A percentile compares a stretch with the other conserved stretches of the same genome.
These are phyloP conservation scores for Beroe ovata DNA, from an alignment of 37 sponge, comb jelly and placozoan species.

Conservation along the genomic window DNA sequence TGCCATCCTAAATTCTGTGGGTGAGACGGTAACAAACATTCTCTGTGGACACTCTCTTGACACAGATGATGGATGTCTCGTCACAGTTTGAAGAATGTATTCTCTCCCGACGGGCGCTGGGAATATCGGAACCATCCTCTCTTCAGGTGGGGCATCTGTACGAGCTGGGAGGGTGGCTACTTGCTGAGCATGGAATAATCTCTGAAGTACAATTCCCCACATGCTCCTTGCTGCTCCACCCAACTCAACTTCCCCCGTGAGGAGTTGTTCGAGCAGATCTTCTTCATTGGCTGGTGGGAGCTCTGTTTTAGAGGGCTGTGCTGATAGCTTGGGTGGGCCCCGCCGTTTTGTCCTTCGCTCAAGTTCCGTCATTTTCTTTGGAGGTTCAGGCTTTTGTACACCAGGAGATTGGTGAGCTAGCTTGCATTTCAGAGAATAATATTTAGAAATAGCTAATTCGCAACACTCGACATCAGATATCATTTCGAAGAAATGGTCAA, in stretches of 20 bases:
- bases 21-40: slow-evolving; percentile 33
- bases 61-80: not conserved
- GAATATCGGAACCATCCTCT: slow-evolving; percentile 16
- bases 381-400: not conserved
- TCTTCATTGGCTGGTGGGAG: not conserved
- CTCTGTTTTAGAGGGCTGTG: not conserved
- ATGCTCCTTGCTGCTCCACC: not conserved
- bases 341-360: slow-evolving; percentile 9
- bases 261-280: slow-evolving; percentile 8
- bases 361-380: slow-evolving; percentile 8
- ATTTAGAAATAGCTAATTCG: slow-evolving; percentile 3
- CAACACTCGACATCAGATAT: not conserved
- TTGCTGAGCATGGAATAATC: slow-evolving; percentile 55
- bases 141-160: not conserved
- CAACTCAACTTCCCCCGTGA: not conserved
- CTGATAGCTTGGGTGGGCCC: slow-evolving; percentile 21
- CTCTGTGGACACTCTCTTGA: slow-evolving; percentile 41
- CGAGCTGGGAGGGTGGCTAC: not conserved
- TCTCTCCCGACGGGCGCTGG: slow-evolving; percentile 46
- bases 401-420: not conserved
- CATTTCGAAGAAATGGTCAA: not conserved
- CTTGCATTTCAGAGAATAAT: not conserved
- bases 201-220: not conserved
- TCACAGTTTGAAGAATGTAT: slow-evolving; percentile 53
- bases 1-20: slow-evolving; percentile 47